Base-by-base conservation (phyloP, 1,140 invertebrate species). In the Archivesica marissinica region DNA sequence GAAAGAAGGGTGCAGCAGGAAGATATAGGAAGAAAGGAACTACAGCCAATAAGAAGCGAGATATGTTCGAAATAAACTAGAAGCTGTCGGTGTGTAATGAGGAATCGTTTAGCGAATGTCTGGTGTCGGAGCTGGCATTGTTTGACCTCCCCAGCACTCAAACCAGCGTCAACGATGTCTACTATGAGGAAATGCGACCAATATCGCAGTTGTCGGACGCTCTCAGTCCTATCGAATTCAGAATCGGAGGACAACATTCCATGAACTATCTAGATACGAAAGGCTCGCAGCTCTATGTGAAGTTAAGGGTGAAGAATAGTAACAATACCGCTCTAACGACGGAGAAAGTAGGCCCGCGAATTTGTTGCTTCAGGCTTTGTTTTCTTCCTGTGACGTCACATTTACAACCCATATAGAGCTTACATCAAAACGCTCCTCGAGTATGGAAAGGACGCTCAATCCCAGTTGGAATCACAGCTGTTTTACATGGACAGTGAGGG, bases 191-290 rank as follows among this genome's bases (percentile, higher is more conserved):
- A 25, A 39, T 78, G 23, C 20, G 61, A 78, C 52, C 7, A 17
- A 4, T 50, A 3, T 11, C 38, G 11, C 35, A 78, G 17, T 17
- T 44, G 23, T 7, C 56, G 23, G n/a, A n/a, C n/a, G 39, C 7
- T n/a, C 56, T 66, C 15, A 39, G 9, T 17, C 52, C 30, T 9
- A 59, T 35, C n/a, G 54, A 78, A n/a, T 78, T 59, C 61, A 50
- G 23, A 61, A 78, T 78, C 23, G 23, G 75, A 23, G 33, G 7
- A 39, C 52, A 78, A 35, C 9, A 78, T n/a, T 61, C 38, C 75
- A 76, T 68, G 83, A 64, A 88, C 25, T 85, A 68, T 61, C 0
- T 85, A 20, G 70, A 88, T 61, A 39, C 85, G 23, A 85, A 88
- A 59, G 28, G 44, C 1, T 68, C 77, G 4, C 47, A 72, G 39